Percentiles rank a stretch among this genome's conserved stretches.
phyloP scores from a whole-genome alignment of 2,113 vertebrate genomes.

The Labrus mixtus region DNA sequence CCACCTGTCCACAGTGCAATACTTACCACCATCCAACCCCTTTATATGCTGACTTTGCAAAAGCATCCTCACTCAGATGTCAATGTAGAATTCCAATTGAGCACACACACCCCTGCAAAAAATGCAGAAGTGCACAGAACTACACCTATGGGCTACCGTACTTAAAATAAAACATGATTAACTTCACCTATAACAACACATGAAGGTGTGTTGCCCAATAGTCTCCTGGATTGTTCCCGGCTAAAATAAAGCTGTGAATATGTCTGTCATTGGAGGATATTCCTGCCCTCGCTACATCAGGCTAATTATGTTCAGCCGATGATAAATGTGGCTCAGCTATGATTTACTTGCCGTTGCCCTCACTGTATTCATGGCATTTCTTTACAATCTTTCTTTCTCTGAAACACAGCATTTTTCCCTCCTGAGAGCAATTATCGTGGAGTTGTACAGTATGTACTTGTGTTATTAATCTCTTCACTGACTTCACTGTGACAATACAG shows the following conservation, averaged over 20 bases:
- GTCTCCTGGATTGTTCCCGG: slow-evolving; percentile 12
- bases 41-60: not conserved
- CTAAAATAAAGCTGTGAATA: slow-evolving; percentile 47
- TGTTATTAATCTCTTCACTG: slow-evolving; percentile 69
- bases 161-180: not conserved
- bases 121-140: not conserved
- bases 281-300: slow-evolving; percentile 50
- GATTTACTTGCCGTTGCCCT: slow-evolving; percentile 59
- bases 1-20: too few species aligned
- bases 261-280: slow-evolving; percentile 54
- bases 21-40: too few species aligned
- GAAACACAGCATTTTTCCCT: slow-evolving; percentile 30
- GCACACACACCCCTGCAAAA: not conserved
- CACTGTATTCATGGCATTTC: slow-evolving; percentile 32
- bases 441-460: slow-evolving; percentile 47
- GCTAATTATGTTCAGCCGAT: slow-evolving; percentile 68
- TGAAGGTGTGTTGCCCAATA: slow-evolving; percentile 27
- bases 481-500: slow-evolving; percentile 65
- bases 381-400: slow-evolving; percentile 3
- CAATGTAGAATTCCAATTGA: not conserved
- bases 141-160: not conserved
- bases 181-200: not conserved
- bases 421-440: slow-evolving; percentile 71
- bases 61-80: not conserved
- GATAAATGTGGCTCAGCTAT: slow-evolving; percentile 71